Base-by-base conservation (phyloP, 2,888 invertebrate genomes). In the Reticulitermes lucifugus region DNA sequence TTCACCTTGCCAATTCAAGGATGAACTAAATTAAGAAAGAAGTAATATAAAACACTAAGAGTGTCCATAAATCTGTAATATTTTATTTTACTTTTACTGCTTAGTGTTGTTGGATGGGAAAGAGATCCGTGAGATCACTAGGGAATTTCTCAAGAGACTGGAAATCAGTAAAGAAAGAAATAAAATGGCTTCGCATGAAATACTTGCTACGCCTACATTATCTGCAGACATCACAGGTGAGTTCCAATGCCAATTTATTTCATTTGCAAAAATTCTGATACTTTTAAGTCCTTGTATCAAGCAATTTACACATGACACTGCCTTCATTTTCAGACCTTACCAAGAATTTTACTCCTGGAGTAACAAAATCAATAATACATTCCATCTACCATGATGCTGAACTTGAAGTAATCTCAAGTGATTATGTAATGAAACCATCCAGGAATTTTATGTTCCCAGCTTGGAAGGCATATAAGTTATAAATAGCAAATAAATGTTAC, bases 21-120 rank as follows among this genome's bases (percentile, higher is more conserved):
- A 35, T 35, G 35, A 2, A 35, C 35, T 35, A 35, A 35, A 2
- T 35, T 35, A 35, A 35, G 35, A 35, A 35, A 35, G 35, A 35
- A 35, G 35, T 35, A 35, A 35, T 35, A 35, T 35, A 35, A 35
- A 35, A 35, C 35, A 35, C 4, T 35, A 35, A 35, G 4, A 35
- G 35, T 35, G 35, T 35, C 35, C 35, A 46, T 6, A 46, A 46
- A 46, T 46, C 10, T 46, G 46, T 46, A 46, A 46, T 12, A 46
- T 25, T n/a, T 65, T 65, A n/a, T 65, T 65, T 65, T 65, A 7
- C 60, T 51, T 51, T 35, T 4, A 18, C 55, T 55, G 18, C 18
- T 18, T 89, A 95, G 95, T 92, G 79, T 90, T 92, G 22, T 89
- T 96, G 70, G 95, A 96, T 89, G 93, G 92, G 0, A 92, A 93